Conservation (phyloP, 2,113 vertebrate species). For the Kryptolebias marmoratus region DNA sequence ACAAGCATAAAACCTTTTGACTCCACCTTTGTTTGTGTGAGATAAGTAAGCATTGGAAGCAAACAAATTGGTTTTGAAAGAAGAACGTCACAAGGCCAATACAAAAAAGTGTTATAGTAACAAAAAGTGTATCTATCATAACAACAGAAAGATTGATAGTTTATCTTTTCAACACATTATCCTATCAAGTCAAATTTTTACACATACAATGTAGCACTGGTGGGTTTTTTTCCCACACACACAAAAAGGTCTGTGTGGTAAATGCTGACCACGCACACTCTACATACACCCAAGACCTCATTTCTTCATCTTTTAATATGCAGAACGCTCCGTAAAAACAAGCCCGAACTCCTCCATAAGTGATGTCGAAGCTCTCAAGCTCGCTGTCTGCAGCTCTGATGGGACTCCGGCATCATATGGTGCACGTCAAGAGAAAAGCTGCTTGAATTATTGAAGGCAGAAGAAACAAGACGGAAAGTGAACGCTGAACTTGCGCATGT, state of each 20-base stretch:
- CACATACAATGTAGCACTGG: not conserved
- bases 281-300: not conserved
- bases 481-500: conserved; percentile 31
- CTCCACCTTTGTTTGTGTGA: too few relatives aligned
- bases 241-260: not conserved
- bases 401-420: conserved; percentile 35
- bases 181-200: not conserved
- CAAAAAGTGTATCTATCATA: too few relatives aligned
- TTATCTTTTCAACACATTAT: too few relatives aligned
- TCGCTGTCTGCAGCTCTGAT: conserved; percentile 20
- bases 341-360: conserved; percentile 20
- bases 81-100: too few relatives aligned
- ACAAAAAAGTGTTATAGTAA: too few relatives aligned
- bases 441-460: conserved; percentile 69
- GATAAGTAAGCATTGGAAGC: too few relatives aligned
- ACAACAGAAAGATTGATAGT: not conserved
- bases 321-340: conserved; percentile 11
- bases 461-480: conserved; percentile 29
- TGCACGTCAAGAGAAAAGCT: conserved; percentile 44
- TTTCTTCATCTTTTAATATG: conserved; percentile 30
- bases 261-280: not conserved
- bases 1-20: too few relatives aligned
- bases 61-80: too few relatives aligned
- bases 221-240: not conserved
- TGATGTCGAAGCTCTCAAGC: conserved; percentile 26